These are phyloP conservation scores for Orestias chungarensis DNA, from an alignment of 2,797 vertebrate genomes.

Conservation along the genomic window DNA sequence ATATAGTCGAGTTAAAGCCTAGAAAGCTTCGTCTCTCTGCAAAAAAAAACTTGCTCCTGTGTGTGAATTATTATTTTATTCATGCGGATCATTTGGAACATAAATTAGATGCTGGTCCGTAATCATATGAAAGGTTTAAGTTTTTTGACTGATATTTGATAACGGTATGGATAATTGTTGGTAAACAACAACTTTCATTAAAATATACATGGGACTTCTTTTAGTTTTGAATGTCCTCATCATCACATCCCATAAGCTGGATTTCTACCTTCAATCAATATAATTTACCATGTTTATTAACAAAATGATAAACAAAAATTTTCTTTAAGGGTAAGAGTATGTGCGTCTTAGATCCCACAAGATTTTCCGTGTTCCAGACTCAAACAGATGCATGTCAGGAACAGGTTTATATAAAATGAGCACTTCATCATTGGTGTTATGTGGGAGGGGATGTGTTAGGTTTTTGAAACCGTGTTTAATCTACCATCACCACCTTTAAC, in stretches of 20 bases:
- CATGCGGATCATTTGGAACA: neutral
- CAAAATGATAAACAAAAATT: too few species aligned
- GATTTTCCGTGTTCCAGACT: neutral
- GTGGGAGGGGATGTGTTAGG: conserved; percentile 46
- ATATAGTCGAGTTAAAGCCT: neutral
- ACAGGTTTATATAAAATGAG: conserved; percentile 27
- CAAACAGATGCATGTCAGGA: conserved; percentile 18
- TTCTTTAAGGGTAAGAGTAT: neutral
- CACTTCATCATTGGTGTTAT: conserved; percentile 39
- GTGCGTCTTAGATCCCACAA: neutral
- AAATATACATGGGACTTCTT: neutral
- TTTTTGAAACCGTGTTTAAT: conserved; percentile 55
- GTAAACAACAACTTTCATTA: neutral
- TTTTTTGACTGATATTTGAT: neutral
- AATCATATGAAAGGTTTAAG: too few species aligned
- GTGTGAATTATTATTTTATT: neutral
- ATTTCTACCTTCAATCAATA: neutral
- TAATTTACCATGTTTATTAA: neutral
- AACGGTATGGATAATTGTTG: neutral
- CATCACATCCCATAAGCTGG: neutral
- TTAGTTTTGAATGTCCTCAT: neutral
- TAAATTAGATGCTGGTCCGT: neutral
- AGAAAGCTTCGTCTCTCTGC: neutral
- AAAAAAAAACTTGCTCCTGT: neutral
- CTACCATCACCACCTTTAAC: conserved; percentile 47